Conservation (phyloP, 2,888 invertebrate genomes). For the Tachina grossa region DNA sequence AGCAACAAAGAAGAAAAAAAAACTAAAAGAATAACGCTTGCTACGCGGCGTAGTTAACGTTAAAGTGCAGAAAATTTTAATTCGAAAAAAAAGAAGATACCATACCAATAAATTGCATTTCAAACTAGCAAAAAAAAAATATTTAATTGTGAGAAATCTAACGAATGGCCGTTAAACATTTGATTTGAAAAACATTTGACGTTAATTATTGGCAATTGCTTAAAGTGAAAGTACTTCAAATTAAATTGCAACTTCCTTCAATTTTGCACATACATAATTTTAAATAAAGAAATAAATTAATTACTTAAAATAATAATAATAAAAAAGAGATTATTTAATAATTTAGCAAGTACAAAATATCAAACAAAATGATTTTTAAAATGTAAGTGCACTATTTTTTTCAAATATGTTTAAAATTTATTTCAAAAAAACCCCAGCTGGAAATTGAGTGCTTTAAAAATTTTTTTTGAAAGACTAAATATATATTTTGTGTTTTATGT, state of each 20-base stretch:
- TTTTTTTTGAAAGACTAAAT: not conserved
- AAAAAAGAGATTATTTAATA: slow-evolving; percentile 3
- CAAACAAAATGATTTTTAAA: slow-evolving; percentile 70
- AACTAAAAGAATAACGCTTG: slow-evolving; percentile 31
- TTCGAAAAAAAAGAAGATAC: slow-evolving; percentile 10
- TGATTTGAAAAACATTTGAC: slow-evolving; percentile 61
- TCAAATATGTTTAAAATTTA: not conserved
- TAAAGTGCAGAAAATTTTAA: slow-evolving; percentile 58
- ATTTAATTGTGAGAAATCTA: slow-evolving; percentile 40
- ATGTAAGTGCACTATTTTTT: slow-evolving; percentile 66
- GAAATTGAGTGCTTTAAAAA: not conserved
- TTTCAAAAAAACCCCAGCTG: not conserved
- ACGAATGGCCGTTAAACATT: slow-evolving; percentile 50
- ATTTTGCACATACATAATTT: not conserved
- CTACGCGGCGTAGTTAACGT: slow-evolving; percentile 58
- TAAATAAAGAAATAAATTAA: slow-evolving; percentile 13
- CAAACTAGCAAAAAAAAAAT: slow-evolving; percentile 24
- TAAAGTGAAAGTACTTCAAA: slow-evolving; percentile 61
- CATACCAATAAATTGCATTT: slow-evolving; percentile 31
- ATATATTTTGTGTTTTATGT: not conserved
- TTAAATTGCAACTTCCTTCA: slow-evolving; percentile 35
- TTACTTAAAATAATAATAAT: not conserved
- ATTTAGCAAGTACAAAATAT: slow-evolving; percentile 15
- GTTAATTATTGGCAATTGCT: slow-evolving; percentile 63
- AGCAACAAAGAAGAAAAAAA: not conserved